phyloP scores from a whole-genome alignment of 1,140 invertebrate species.

The Drosophila murphyi region DNA sequence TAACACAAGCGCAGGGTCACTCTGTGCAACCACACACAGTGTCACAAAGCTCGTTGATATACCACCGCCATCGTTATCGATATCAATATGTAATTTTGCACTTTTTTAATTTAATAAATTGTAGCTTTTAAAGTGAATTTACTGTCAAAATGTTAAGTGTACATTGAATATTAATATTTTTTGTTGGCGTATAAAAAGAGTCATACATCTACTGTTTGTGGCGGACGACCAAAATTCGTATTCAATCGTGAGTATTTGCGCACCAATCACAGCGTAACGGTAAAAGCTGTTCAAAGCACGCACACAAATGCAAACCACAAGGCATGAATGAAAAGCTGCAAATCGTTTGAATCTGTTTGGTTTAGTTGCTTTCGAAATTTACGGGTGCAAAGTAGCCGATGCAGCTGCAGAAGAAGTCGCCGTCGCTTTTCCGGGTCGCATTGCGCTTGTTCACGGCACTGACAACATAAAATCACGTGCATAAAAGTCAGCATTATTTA shows the following conservation, averaged over 20 bases:
- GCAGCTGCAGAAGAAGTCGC: constrained; percentile 39
- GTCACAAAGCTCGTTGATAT: constrained; percentile 28
- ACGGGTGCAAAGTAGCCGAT: constrained; percentile 67
- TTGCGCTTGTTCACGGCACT: constrained; percentile 40
- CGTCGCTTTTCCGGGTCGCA: constrained; percentile 29
- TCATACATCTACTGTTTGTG: not conserved
- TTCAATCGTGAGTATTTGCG: constrained; percentile 37
- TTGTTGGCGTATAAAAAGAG: not conserved
- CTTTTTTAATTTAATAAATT: constrained; percentile 13
- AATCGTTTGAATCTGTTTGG: constrained; percentile 55
- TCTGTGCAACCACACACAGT: not conserved
- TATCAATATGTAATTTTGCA: not conserved
- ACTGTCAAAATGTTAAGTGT: constrained; percentile 25
- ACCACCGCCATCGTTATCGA: not conserved
- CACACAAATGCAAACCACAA: constrained; percentile 8
- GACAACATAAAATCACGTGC: constrained; percentile 70
- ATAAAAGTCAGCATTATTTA: constrained; percentile 71
- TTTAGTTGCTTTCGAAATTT: constrained; percentile 74
- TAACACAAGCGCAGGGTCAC: constrained; percentile 1
- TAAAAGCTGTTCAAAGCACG: constrained; percentile 33
- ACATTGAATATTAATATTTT: constrained; percentile 21
- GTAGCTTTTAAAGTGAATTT: constrained; percentile 7
- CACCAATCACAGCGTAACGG: constrained; percentile 30
- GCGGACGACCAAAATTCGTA: not conserved
- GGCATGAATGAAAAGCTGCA: constrained; percentile 67